Conservation (phyloP, 2,113 vertebrate genomes). For the Triplophysa siluroides region DNA sequence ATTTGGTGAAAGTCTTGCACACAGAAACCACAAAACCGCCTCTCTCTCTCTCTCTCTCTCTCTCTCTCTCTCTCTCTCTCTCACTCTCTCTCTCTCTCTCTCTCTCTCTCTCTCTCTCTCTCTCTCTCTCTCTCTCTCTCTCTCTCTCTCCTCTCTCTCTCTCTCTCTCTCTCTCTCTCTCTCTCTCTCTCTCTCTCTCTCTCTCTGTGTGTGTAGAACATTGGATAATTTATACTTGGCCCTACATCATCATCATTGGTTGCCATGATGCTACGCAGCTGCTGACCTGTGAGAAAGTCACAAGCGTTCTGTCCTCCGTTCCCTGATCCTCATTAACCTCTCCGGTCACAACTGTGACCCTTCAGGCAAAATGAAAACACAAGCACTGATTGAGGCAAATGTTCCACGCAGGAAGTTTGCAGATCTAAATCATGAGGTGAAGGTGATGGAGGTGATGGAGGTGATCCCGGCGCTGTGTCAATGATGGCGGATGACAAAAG, state of each 20-base stretch:
- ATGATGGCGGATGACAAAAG: constrained; percentile 26
- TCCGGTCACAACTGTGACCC: constrained; percentile 20
- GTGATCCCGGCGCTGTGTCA: constrained; percentile 11
- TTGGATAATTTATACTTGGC: neutral
- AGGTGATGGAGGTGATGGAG: constrained; percentile 24
- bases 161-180: too few relatives aligned
- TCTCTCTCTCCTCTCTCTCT: too few relatives aligned
- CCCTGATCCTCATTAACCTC: constrained; percentile 48
- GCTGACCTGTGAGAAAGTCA: neutral
- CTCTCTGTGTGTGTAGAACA: neutral
- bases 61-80: too few relatives aligned
- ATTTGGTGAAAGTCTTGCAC: neutral
- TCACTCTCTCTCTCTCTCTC: too few relatives aligned
- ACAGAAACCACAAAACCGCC: neutral
- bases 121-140: too few relatives aligned
- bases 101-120: too few relatives aligned
- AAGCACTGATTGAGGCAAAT: constrained; percentile 28
- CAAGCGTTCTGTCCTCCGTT: constrained; percentile 7
- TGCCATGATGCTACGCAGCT: neutral
- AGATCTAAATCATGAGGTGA: neutral
- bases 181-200: too few relatives aligned
- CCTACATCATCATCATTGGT: neutral
- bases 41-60: too few relatives aligned
- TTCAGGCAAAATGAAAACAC: constrained; percentile 37
- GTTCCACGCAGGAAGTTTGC: constrained; percentile 12